phyloP scores from a whole-genome alignment of 2,888 invertebrate genomes.

The Melanostoma scalare region DNA sequence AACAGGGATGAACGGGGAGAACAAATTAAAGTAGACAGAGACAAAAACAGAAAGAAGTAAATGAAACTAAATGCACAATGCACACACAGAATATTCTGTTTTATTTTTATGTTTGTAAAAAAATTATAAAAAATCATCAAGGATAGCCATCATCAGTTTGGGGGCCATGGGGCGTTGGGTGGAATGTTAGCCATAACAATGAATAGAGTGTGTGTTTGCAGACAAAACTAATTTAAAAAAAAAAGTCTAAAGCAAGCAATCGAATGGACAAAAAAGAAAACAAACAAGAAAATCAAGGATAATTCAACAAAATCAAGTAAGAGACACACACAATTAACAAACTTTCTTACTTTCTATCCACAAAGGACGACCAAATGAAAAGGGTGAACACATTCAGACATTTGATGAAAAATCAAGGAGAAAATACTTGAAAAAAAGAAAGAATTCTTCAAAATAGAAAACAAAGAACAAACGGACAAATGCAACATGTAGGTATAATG shows the following conservation, averaged over 20 bases:
- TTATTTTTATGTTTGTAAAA: neutral
- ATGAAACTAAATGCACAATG: constrained; percentile 54
- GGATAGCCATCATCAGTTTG: constrained; percentile 38
- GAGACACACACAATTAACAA: neutral
- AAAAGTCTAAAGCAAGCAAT: constrained; percentile 42
- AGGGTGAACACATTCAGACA: constrained; percentile 40
- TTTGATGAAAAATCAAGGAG: constrained; percentile 3
- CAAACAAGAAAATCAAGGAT: constrained; percentile 23
- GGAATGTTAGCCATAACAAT: constrained; percentile 31
- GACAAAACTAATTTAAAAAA: neutral
- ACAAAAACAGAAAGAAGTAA: constrained; percentile 2
- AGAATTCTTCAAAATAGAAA: neutral
- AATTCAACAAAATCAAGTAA: constrained; percentile 20
- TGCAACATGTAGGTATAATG: constrained; percentile 55
- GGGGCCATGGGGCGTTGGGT: neutral
- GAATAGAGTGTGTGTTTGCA: constrained; percentile 11
- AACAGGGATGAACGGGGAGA: neutral
- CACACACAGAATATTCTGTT: constrained; percentile 9
- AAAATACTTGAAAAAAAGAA: neutral
- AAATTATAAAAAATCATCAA: constrained; percentile 21
- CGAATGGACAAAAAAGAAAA: neutral
- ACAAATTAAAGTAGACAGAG: constrained; percentile 35
- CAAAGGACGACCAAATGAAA: constrained; percentile 19
- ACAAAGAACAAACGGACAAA: constrained; percentile 40
- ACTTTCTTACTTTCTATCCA: constrained; percentile 6